Evolutionary conservation across 2,113 vertebrate genomes (phyloP).

Genomic region (Numida meleagris): DNA sequence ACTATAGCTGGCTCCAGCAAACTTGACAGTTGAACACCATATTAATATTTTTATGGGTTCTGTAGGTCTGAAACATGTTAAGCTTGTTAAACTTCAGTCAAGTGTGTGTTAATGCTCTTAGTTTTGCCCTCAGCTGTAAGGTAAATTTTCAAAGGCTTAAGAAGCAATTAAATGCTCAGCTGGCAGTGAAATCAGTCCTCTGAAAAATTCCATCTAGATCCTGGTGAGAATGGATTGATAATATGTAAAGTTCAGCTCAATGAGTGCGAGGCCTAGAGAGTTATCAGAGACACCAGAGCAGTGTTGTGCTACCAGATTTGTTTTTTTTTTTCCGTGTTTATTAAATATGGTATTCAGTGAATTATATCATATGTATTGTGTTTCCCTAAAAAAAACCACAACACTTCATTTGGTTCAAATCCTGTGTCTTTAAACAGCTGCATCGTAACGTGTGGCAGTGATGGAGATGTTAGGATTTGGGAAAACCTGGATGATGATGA

Average conservation of each 20-base stretch:
- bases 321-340: not conserved
- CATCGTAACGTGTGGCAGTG: slow-evolving; percentile 93
- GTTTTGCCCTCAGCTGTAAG: not conserved
- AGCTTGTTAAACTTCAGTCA: not conserved
- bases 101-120: not conserved
- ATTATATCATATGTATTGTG: not conserved
- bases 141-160: not conserved
- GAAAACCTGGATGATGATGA: slow-evolving; percentile 95
- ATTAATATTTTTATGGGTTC: not conserved
- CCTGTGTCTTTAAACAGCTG: slow-evolving; percentile 74
- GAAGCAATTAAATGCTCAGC: not conserved
- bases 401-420: not conserved
- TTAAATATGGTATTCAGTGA: not conserved
- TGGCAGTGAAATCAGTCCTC: not conserved
- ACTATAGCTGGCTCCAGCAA: not conserved
- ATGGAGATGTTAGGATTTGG: slow-evolving; percentile 96
- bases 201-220: not conserved
- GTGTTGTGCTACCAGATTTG: not conserved
- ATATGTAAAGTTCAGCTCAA: not conserved
- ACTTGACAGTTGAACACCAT: not conserved
- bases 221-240: not conserved
- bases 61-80: not conserved
- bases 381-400: not conserved
- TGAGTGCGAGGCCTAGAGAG: not conserved
- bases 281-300: not conserved